Evolutionary conservation across 2,888 invertebrate genomes (phyloP).

Genomic region (Eupithecia insigniata): DNA sequence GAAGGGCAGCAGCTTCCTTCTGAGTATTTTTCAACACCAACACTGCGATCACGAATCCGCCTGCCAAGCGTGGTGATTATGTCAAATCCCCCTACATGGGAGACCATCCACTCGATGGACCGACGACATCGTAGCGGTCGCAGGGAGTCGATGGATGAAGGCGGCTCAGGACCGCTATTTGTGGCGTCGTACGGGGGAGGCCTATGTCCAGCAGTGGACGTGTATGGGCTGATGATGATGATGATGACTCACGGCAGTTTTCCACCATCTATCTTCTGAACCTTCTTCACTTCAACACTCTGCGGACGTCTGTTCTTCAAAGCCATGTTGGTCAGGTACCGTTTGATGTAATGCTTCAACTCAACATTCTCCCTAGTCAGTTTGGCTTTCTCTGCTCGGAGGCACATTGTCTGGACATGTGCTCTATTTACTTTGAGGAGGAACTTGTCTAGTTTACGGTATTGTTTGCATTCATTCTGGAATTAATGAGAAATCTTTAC

Average conservation of each 20-base stretch:
- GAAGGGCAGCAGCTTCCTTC: too few relatives aligned
- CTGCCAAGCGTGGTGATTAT: too few relatives aligned
- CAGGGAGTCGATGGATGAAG: too few relatives aligned
- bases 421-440: conserved; percentile 82
- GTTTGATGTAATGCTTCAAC: conserved; percentile 85
- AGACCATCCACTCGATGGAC: too few relatives aligned
- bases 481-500: conserved; percentile 7
- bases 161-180: too few relatives aligned
- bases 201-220: too few relatives aligned
- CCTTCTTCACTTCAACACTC: conserved; percentile 61
- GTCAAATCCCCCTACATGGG: too few relatives aligned
- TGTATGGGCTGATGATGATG: too few relatives aligned
- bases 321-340: conserved; percentile 85
- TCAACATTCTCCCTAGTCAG: conserved; percentile 86
- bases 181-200: too few relatives aligned
- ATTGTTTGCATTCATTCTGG: conserved; percentile 80
- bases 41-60: too few relatives aligned
- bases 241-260: conserved; percentile 60
- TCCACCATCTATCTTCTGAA: conserved; percentile 56
- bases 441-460: conserved; percentile 88
- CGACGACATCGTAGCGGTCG: too few relatives aligned
- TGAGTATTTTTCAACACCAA: too few relatives aligned
- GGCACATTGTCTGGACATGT: conserved; percentile 72
- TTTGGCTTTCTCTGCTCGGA: conserved; percentile 71
- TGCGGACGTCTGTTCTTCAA: conserved; percentile 71